These are phyloP conservation scores for Lumbricus terrestris DNA, from an alignment of 2,888 invertebrate species.

Conservation along the genomic window DNA sequence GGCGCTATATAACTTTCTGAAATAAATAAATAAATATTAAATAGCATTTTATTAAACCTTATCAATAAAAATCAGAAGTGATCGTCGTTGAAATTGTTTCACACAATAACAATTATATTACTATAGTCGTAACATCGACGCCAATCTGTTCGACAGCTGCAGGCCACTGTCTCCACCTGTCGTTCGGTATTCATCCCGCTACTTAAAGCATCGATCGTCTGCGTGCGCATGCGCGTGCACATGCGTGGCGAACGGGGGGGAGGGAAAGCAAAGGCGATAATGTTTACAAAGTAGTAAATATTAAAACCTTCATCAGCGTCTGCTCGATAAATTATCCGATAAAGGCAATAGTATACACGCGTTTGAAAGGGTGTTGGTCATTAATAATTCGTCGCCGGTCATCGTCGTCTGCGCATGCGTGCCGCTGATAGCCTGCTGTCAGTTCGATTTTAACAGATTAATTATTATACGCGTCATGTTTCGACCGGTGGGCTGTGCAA, in stretches of 20 bases:
- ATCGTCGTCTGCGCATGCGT: too few relatives aligned
- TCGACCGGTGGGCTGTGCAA: too few relatives aligned
- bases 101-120: too few relatives aligned
- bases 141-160: neutral
- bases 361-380: neutral
- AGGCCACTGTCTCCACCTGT: too few relatives aligned
- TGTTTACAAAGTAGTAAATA: conserved; percentile 3
- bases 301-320: neutral
- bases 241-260: too few relatives aligned
- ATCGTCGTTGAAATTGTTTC: too few relatives aligned
- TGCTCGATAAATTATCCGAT: neutral
- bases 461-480: neutral
- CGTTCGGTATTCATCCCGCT: neutral
- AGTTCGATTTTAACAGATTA: neutral
- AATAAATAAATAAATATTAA: too few relatives aligned
- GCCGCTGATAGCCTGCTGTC: neutral
- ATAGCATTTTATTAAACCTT: too few relatives aligned
- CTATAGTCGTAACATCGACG: neutral
- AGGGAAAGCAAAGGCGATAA: neutral
- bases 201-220: neutral
- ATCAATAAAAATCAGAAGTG: too few relatives aligned
- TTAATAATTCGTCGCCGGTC: neutral
- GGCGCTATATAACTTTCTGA: too few relatives aligned
- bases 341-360: too few relatives aligned
- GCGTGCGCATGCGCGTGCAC: neutral